These are phyloP conservation scores for Diloba caeruleocephala DNA, from an alignment of 2,888 invertebrate genomes.

Conservation along the genomic window DNA sequence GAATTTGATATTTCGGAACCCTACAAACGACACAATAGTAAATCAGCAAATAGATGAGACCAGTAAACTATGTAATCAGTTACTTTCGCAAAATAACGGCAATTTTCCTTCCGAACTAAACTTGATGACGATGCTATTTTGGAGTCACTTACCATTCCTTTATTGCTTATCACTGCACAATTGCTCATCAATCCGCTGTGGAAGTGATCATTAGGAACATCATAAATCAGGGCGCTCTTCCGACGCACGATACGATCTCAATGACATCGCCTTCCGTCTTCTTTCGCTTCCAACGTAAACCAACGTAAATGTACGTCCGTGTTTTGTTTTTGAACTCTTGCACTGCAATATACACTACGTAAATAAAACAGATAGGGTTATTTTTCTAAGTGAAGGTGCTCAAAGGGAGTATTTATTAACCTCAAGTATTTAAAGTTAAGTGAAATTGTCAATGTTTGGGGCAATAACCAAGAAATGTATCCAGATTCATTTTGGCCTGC, in stretches of 20 bases:
- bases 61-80: too few relatives aligned
- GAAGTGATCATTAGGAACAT: conserved; percentile 52
- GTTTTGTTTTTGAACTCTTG: conserved; percentile 40
- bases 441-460: too few relatives aligned
- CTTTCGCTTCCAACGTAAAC: conserved; percentile 39
- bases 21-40: too few relatives aligned
- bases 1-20: too few relatives aligned
- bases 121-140: conserved; percentile 30
- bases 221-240: conserved; percentile 56
- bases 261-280: conserved; percentile 54
- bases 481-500: too few relatives aligned
- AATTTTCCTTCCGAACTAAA: conserved; percentile 3
- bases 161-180: conserved; percentile 33
- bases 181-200: conserved; percentile 47
- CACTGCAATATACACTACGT: neutral
- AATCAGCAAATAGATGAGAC: too few relatives aligned
- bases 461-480: too few relatives aligned
- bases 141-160: conserved; percentile 20
- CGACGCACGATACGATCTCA: conserved; percentile 53
- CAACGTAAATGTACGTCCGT: conserved; percentile 20
- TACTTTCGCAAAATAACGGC: too few relatives aligned
- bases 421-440: too few relatives aligned
- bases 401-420: too few relatives aligned
- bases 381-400: too few relatives aligned
- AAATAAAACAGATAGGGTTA: neutral